phyloP scores from a whole-genome alignment of 1,140 invertebrate genomes.

The Bombus pyrosoma region DNA sequence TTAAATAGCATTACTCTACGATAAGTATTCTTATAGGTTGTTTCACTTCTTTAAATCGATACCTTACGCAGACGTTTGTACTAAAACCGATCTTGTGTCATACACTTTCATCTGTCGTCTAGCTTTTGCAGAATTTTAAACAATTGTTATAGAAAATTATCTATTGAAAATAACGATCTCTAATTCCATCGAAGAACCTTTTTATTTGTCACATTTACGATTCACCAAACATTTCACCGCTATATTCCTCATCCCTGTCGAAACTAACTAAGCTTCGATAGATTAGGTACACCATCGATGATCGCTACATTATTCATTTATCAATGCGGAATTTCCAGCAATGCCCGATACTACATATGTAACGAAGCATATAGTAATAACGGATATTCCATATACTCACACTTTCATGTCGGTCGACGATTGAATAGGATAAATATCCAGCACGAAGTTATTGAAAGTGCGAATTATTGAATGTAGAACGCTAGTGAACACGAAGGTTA shows the following conservation, averaged over 20 bases:
- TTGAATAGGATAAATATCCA: conserved; percentile 23
- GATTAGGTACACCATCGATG: conserved; percentile 8
- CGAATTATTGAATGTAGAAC: conserved; percentile 23
- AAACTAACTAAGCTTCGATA: background rate
- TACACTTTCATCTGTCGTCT: background rate
- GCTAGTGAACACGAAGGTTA: conserved; percentile 28
- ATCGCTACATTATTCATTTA: conserved; percentile 36
- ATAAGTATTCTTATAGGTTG: too few relatives aligned
- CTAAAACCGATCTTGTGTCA: background rate
- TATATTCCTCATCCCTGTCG: background rate
- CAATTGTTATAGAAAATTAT: background rate
- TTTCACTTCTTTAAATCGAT: too few relatives aligned
- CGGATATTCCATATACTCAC: background rate
- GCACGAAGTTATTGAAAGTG: conserved; percentile 16
- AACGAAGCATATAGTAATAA: background rate
- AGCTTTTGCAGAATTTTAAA: background rate
- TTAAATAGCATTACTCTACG: too few relatives aligned
- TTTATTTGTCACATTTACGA: too few relatives aligned
- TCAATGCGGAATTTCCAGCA: conserved; percentile 1
- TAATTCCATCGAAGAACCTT: too few relatives aligned
- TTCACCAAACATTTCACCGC: background rate
- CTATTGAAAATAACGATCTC: background rate
- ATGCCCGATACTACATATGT: background rate
- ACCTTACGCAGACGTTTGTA: background rate
- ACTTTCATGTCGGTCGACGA: background rate